Percentiles rank a stretch among this genome's conserved stretches.
Conservation (phyloP, 2,113 vertebrate genomes). For the Hippopotamus amphibius region DNA sequence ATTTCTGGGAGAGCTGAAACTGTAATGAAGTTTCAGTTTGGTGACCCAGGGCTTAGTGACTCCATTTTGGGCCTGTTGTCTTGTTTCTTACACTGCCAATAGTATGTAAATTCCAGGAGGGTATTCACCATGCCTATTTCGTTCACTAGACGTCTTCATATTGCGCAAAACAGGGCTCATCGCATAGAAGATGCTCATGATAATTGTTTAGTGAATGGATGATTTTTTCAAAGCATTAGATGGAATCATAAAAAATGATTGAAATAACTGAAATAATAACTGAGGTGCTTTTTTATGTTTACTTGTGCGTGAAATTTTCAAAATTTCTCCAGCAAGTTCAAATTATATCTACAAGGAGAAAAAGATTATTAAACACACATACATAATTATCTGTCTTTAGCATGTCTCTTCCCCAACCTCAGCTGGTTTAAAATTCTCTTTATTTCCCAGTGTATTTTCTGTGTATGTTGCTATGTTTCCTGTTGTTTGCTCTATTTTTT, state of each 20-base stretch:
- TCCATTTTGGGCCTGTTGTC: neutral
- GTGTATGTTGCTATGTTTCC: neutral
- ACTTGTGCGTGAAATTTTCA: neutral
- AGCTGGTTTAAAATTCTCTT: neutral
- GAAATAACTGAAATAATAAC: conserved; percentile 23
- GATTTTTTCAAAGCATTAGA: neutral
- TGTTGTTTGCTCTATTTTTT: neutral
- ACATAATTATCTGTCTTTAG: neutral
- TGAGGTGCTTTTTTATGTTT: neutral
- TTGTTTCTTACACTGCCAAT: neutral
- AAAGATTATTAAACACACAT: neutral
- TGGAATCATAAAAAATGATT: neutral
- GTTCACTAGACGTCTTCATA: neutral
- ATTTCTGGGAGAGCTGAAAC: neutral
- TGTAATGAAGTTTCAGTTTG: neutral
- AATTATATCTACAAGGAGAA: neutral
- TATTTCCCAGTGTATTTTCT: conserved; percentile 15
- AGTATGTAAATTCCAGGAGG: neutral
- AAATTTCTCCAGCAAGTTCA: neutral
- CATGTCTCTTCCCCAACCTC: neutral
- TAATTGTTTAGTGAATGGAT: neutral
- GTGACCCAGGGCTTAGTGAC: neutral
- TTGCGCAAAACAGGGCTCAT: neutral
- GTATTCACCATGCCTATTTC: neutral
- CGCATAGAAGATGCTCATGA: neutral